Percentiles rank a stretch among this genome's conserved stretches.
Evolutionary conservation across 2,888 invertebrate species (phyloP).

Genomic region (Eupeodes latifasciatus): DNA sequence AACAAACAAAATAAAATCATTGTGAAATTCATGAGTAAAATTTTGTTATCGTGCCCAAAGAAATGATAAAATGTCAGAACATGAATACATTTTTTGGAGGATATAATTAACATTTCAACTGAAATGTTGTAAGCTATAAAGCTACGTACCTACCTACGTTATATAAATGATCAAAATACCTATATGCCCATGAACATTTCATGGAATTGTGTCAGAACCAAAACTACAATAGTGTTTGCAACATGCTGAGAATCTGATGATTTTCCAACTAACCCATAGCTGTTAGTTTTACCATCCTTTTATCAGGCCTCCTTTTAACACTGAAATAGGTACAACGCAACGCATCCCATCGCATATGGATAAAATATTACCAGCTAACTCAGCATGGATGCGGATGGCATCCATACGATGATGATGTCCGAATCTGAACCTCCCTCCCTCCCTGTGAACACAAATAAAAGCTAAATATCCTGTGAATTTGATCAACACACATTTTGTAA

Average conservation of each 20-base stretch:
- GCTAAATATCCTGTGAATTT: conserved; percentile 63
- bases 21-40: background rate
- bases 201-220: background rate
- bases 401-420: background rate
- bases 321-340: too few species aligned
- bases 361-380: too few species aligned
- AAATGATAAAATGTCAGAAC: conserved; percentile 31
- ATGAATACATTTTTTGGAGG: conserved; percentile 29
- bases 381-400: too few species aligned
- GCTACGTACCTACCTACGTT: background rate
- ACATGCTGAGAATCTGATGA: conserved; percentile 33
- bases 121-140: conserved; percentile 1
- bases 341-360: background rate
- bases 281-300: background rate
- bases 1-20: background rate
- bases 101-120: conserved; percentile 34
- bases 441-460: conserved; percentile 31
- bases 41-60: background rate
- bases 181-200: background rate
- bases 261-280: background rate
- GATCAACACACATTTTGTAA: conserved; percentile 52
- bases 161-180: too few species aligned
- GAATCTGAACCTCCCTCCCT: too few species aligned
- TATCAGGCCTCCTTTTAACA: background rate
- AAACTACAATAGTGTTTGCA: conserved; percentile 26